phyloP scores from a whole-genome alignment of 2,888 invertebrate species.

The Meteorus colon region DNA sequence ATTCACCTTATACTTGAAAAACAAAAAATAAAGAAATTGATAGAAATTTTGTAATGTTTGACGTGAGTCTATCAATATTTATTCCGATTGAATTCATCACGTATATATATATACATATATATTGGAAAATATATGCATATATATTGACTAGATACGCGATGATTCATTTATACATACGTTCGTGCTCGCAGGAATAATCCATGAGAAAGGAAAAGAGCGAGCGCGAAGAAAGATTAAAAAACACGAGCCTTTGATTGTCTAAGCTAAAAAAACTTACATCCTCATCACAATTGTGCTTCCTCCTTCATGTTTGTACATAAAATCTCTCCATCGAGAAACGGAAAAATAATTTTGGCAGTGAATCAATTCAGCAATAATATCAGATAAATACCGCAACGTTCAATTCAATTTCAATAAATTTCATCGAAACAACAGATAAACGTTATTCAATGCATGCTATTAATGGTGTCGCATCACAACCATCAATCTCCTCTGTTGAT shows the following conservation, averaged over 20 bases:
- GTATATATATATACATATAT: too few species aligned
- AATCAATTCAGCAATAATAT: not conserved
- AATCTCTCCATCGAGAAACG: not conserved
- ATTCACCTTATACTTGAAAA: not conserved
- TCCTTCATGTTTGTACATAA: not conserved
- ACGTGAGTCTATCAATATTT: conserved; percentile 8
- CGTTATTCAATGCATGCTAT: conserved; percentile 47
- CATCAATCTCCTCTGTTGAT: conserved; percentile 66
- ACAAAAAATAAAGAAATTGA: not conserved
- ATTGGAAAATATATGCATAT: too few species aligned
- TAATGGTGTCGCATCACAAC: conserved; percentile 64
- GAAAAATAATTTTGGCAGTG: conserved; percentile 12
- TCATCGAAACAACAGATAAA: conserved; percentile 18
- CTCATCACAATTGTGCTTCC: not conserved
- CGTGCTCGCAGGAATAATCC: not conserved
- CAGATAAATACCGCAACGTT: not conserved
- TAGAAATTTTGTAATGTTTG: not conserved
- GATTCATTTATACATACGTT: not conserved
- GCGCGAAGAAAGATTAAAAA: conserved; percentile 27
- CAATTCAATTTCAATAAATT: not conserved
- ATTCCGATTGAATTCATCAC: conserved; percentile 11
- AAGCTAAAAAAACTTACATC: conserved; percentile 6
- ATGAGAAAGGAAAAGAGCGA: not conserved
- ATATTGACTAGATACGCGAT: conserved; percentile 36
- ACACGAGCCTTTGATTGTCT: conserved; percentile 45